A percentile compares a stretch with the other conserved stretches of the same genome.
phyloP scores from a whole-genome alignment of 2,113 vertebrate species.

The Lynx canadensis region DNA sequence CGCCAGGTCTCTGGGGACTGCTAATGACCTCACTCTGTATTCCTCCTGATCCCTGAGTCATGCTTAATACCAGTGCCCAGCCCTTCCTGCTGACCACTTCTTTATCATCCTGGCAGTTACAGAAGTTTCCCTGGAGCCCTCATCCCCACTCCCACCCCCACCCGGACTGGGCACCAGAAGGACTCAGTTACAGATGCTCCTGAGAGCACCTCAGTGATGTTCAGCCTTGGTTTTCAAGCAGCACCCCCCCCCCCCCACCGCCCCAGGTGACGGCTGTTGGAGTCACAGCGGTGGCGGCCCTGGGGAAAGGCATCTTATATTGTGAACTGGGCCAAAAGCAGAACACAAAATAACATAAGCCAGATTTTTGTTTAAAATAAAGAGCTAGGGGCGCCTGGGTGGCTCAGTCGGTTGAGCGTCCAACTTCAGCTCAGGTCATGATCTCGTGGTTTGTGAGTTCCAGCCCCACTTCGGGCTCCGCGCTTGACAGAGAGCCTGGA shows the following conservation, averaged over 20 bases:
- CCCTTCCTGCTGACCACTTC: background rate
- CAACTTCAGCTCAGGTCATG: too few species aligned
- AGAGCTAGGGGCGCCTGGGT: too few species aligned
- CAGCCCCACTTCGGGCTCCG: too few species aligned
- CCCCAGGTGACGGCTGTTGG: background rate
- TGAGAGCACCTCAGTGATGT: background rate
- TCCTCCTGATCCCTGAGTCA: background rate
- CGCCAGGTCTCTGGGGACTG: background rate
- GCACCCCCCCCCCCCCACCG: too few species aligned
- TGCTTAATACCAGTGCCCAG: background rate
- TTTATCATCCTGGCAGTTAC: too few species aligned
- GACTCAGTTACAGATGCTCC: background rate
- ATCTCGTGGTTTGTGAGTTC: too few species aligned
- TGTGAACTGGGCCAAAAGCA: background rate
- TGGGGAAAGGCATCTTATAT: background rate
- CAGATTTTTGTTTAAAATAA: too few species aligned
- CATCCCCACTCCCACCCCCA: too few species aligned
- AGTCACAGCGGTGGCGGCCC: background rate
- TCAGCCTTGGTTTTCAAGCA: background rate
- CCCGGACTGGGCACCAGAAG: background rate
- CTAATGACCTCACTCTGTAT: background rate
- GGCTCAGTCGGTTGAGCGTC: too few species aligned
- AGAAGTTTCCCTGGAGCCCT: background rate
- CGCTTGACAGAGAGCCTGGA: too few species aligned
- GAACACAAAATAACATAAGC: background rate